A percentile compares a stretch with the other conserved stretches of the same genome.
phyloP scores from a whole-genome alignment of 2,888 invertebrate species.

The Piscicola geometra region DNA sequence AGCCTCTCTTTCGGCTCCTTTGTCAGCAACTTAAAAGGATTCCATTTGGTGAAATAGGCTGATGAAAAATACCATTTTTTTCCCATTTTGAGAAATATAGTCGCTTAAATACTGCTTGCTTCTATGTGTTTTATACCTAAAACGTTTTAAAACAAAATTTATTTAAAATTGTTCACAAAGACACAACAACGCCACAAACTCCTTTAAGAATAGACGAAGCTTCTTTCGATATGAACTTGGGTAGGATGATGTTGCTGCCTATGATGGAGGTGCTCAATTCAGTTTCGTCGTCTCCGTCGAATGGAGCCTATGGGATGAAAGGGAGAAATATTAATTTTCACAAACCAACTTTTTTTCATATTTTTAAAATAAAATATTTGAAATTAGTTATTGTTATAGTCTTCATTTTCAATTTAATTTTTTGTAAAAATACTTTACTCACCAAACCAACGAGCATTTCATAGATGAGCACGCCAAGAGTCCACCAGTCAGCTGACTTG shows the following conservation, averaged over 20 bases:
- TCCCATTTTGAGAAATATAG: not conserved
- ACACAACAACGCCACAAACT: conserved; percentile 59
- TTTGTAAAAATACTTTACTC: not conserved
- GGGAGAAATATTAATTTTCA: too few relatives aligned
- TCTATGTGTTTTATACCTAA: not conserved
- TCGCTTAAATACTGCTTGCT: not conserved
- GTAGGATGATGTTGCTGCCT: conserved; percentile 96
- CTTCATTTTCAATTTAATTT: not conserved
- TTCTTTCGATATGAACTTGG: conserved; percentile 82
- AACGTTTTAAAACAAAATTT: not conserved
- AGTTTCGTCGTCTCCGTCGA: conserved; percentile 97
- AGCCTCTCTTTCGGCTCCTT: conserved; percentile 91
- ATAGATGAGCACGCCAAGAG: conserved; percentile 23
- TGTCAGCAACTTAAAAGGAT: conserved; percentile 73
- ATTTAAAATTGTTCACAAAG: not conserved
- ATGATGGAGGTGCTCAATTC: conserved; percentile 96
- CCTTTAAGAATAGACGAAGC: conserved; percentile 93
- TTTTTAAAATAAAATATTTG: not conserved
- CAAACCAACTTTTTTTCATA: not conserved
- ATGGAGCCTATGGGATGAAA: conserved; percentile 71
- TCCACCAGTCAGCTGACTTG: conserved; percentile 30
- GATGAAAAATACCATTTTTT: too few relatives aligned
- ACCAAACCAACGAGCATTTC: conserved; percentile 28
- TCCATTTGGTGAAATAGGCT: too few relatives aligned
- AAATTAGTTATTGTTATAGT: not conserved